Conservation (phyloP, 2,797 vertebrate species). For the Muscicapa comitata region DNA sequence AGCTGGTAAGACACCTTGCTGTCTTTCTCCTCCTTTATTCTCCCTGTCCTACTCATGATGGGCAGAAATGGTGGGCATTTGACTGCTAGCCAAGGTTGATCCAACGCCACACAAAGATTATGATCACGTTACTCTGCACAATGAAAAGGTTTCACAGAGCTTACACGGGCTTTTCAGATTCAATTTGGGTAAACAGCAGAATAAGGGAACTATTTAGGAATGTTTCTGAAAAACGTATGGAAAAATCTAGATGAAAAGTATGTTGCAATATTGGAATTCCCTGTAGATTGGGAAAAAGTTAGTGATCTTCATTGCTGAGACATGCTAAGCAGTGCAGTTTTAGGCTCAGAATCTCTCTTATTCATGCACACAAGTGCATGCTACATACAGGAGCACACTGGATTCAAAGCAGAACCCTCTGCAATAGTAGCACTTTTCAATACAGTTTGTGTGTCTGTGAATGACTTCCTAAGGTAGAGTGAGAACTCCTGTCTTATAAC, state of each 20-base stretch:
- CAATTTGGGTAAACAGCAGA: fast-evolving
- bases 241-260: background rate
- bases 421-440: background rate
- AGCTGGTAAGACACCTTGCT: background rate
- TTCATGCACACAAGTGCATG: background rate
- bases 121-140: fast-evolving
- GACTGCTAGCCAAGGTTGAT: background rate
- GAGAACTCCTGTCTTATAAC: background rate
- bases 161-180: background rate
- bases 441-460: fast-evolving
- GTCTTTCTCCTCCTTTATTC: background rate
- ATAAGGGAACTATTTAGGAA: background rate
- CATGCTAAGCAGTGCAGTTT: background rate
- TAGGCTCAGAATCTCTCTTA: background rate
- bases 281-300: background rate
- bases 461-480: background rate
- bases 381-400: background rate
- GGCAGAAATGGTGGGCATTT: background rate
- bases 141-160: background rate
- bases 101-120: fast-evolving
- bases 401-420: background rate
- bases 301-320: background rate
- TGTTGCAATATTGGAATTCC: background rate
- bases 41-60: fast-evolving
- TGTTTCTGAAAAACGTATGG: background rate